phyloP scores from a whole-genome alignment of 2,113 vertebrate genomes.

The Phoenicopterus ruber region DNA sequence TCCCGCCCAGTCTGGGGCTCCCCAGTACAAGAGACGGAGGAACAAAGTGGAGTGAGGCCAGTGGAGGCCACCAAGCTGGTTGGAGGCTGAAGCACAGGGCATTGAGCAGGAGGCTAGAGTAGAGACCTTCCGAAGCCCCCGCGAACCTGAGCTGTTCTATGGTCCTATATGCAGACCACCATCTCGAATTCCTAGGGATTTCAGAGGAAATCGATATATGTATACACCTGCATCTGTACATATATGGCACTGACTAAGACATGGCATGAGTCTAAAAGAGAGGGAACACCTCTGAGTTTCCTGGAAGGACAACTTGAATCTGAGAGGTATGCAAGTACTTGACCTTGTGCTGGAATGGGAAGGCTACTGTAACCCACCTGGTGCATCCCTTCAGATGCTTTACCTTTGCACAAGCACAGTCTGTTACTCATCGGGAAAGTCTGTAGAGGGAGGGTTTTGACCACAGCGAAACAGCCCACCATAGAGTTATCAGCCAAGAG shows the following conservation, averaged over 20 bases:
- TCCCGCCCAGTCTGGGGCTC: too few relatives aligned
- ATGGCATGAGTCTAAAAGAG: neutral
- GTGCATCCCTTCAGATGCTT: neutral
- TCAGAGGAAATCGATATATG: too few relatives aligned
- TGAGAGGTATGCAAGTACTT: neutral
- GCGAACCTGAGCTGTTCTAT: too few relatives aligned
- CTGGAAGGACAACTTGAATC: neutral
- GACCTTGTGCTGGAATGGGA: neutral
- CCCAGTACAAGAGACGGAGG: too few relatives aligned
- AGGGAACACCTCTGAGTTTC: neutral
- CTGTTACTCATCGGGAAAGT: neutral
- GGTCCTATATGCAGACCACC: too few relatives aligned
- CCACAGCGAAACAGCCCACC: neutral
- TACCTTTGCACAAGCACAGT: neutral
- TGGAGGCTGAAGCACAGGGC: too few relatives aligned
- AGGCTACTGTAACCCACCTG: neutral
- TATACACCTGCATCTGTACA: neutral
- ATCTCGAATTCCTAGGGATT: too few relatives aligned
- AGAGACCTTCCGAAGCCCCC: too few relatives aligned
- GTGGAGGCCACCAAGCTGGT: too few relatives aligned
- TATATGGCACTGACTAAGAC: neutral
- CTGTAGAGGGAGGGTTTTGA: neutral
- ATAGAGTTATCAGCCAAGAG: neutral
- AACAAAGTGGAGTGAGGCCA: too few relatives aligned
- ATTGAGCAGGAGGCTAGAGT: too few relatives aligned